phyloP scores from a whole-genome alignment of 2,113 vertebrate species.

The Ptyas mucosa region DNA sequence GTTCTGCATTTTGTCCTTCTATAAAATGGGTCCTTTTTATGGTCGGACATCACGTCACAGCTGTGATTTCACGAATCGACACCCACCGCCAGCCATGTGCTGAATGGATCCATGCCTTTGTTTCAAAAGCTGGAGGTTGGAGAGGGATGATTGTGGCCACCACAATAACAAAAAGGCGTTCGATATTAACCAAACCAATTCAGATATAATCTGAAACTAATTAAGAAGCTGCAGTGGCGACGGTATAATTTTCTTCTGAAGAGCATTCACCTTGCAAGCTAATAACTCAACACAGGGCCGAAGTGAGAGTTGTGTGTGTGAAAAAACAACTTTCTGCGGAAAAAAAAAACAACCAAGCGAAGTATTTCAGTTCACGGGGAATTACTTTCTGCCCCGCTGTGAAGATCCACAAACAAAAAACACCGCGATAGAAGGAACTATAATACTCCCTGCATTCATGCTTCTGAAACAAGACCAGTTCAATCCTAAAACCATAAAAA shows the following conservation, averaged over 20 bases:
- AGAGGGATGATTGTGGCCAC: not conserved
- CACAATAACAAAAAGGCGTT: not conserved
- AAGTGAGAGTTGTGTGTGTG: conserved; percentile 5
- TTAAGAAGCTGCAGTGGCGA: not conserved
- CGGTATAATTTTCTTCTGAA: accelerated
- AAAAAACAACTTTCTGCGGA: conserved; percentile 15
- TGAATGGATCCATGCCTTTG: not conserved
- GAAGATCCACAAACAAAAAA: not conserved
- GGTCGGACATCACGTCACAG: not conserved
- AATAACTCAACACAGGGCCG: not conserved
- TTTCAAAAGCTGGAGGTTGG: not conserved
- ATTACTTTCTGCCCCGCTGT: conserved; percentile 12
- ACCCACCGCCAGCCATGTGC: not conserved
- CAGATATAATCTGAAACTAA: not conserved
- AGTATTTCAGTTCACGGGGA: conserved; percentile 26
- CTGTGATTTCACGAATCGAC: not conserved
- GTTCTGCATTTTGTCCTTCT: not conserved
- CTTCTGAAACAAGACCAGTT: conserved; percentile 15
- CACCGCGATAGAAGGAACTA: not conserved
- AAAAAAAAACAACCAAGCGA: not conserved
- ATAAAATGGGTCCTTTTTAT: not conserved
- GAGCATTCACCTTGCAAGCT: not conserved
- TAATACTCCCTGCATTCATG: not conserved
- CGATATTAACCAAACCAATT: not conserved
- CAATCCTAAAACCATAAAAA: not conserved